Base-by-base conservation (phyloP, 2,888 invertebrate genomes). In the Sesamia inferens region DNA sequence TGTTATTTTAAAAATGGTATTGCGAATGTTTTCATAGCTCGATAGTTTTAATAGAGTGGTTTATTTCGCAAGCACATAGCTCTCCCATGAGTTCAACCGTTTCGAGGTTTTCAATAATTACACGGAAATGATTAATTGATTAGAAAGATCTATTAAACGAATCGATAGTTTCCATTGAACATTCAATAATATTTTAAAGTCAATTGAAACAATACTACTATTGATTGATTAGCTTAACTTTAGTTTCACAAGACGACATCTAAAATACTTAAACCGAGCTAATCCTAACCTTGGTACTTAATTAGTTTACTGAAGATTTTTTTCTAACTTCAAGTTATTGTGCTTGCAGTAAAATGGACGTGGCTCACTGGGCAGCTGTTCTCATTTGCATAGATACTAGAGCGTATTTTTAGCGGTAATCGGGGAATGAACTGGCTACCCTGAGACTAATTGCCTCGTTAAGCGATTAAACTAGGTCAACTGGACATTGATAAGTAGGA, bases 351-450 rank as follows among this genome's bases (percentile, higher is more conserved):
- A 64, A 31, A 22, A 42, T 13, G 11, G 55, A 48, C 44, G 13
- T 44, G 68, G 57, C 39, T 42, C 77, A 66, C 57, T 66, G 70
- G 47, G 31, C 54, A 65, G 19, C 47, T 8, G 42, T 39, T 47
- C 14, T n/a, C 24, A 69, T 66, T 76, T 68, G n/a, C 76, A 68
- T 62, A 55, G 64, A 64, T 39, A 59, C 55, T 55, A 74, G 59
- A 74, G 31, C n/a, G 8, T 31, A 54, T 65, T 67, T 74, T 62
- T 81, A 71, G 22, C 44, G 3, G 14, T 80, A 61, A 81, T 68
- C 48, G 48, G 16, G 65, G 57, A 68, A 31, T 51, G 44, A 65
- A 59, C 54, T 42, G 11, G 48, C 51, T 47, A 31, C 8, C 57
- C 51, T 22, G 66, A 47, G 48, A 65, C 65, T 65, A 68, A 81